A percentile compares a stretch with the other conserved stretches of the same genome.
Conservation (phyloP, 2,113 vertebrate species). For the Oreochromis aureus region DNA sequence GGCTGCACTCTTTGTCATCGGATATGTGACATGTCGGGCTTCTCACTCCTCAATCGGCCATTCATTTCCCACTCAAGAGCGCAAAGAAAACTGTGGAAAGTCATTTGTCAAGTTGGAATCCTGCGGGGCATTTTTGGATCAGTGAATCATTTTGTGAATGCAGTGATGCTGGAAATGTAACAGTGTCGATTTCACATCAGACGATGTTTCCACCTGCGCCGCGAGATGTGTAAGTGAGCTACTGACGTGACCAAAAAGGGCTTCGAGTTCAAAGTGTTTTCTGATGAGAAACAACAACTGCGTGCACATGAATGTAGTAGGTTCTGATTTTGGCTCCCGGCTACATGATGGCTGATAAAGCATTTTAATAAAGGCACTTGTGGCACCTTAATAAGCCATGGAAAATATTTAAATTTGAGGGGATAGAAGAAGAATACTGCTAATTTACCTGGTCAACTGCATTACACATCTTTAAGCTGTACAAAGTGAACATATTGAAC, state of each 20-base stretch:
- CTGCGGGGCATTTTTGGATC: constrained; percentile 24
- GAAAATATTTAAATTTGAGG: neutral
- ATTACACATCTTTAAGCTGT: neutral
- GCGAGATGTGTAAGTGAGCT: neutral
- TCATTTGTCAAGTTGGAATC: constrained; percentile 49
- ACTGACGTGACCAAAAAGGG: neutral
- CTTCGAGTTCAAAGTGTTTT: neutral
- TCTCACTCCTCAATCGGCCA: neutral
- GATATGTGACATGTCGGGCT: neutral
- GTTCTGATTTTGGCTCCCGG: neutral
- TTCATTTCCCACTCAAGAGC: neutral
- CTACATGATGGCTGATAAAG: neutral
- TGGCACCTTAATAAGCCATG: neutral
- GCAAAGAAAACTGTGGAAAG: constrained; percentile 20
- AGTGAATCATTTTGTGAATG: constrained; percentile 35
- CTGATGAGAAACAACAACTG: neutral
- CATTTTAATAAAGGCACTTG: neutral
- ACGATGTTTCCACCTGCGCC: constrained; percentile 21
- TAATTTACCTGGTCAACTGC: neutral
- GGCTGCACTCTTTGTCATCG: constrained; percentile 13
- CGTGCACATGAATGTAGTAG: neutral
- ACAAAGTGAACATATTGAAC: neutral
- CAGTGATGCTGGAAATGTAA: constrained; percentile 42
- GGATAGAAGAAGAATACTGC: neutral
- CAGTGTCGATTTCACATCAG: constrained; percentile 9